These are phyloP conservation scores for Oxyruncus cristatus DNA, from an alignment of 2,113 vertebrate genomes.

Conservation along the genomic window DNA sequence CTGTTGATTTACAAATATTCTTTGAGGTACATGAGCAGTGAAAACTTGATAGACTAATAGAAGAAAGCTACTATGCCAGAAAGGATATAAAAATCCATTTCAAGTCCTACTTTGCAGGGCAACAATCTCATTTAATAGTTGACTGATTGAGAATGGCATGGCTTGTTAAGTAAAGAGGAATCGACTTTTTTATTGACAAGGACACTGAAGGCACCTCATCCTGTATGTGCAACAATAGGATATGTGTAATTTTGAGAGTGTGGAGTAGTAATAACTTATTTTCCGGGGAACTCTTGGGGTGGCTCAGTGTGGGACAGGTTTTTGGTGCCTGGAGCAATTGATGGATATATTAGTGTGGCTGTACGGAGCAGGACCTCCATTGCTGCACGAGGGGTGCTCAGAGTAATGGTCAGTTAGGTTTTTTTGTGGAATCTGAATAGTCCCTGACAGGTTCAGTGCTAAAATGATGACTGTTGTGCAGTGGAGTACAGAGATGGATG, in stretches of 20 bases:
- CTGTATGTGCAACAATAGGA: not conserved
- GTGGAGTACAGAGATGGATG: rapidly evolving
- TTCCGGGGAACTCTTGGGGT: not conserved
- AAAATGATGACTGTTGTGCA: not conserved
- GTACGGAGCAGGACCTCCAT: not conserved
- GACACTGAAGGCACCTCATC: not conserved
- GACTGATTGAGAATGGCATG: not conserved
- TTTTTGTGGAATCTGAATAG: not conserved
- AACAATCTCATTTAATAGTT: slow-evolving; percentile 3
- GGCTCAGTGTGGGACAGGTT: not conserved
- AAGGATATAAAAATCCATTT: not conserved
- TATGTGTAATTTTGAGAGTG: not conserved
- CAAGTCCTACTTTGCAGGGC: rapidly evolving
- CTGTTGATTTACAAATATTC: not conserved
- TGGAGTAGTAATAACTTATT: not conserved
- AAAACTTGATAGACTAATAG: not conserved
- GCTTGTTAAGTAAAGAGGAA: not conserved
- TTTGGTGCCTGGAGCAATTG: not conserved
- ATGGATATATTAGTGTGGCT: rapidly evolving
- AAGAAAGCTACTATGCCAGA: not conserved
- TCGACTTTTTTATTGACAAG: not conserved
- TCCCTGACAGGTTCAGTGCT: not conserved
- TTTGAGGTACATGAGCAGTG: not conserved
- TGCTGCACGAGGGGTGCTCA: not conserved
- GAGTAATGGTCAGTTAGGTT: not conserved